A percentile compares a stretch with the other conserved stretches of the same genome.
These are phyloP conservation scores for Picus viridis DNA, from an alignment of 2,797 vertebrate species.

Conservation along the genomic window DNA sequence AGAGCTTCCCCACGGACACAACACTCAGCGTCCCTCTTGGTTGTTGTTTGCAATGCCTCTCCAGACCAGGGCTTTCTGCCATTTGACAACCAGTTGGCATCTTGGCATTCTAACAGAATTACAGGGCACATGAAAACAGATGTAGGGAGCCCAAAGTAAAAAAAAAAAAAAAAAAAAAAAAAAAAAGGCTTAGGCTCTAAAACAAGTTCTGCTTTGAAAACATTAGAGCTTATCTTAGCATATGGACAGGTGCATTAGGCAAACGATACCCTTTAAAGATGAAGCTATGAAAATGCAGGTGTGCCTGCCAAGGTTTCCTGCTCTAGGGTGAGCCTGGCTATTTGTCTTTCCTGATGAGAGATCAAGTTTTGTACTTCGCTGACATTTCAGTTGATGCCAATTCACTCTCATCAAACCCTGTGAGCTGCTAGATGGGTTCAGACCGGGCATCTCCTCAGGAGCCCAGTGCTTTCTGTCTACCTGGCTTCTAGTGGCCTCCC, in stretches of 20 bases:
- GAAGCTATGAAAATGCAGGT: conserved; percentile 2
- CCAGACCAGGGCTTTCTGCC: not conserved
- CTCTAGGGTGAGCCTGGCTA: not conserved
- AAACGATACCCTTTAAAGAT: conserved; percentile 6
- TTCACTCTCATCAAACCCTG: not conserved
- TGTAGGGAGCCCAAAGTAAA: not conserved
- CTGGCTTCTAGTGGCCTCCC: not conserved
- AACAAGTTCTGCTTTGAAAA: conserved; percentile 14
- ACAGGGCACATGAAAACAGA: not conserved
- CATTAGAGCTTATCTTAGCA: conserved; percentile 1
- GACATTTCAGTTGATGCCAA: not conserved
- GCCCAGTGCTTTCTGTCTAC: not conserved
- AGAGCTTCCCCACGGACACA: not conserved
- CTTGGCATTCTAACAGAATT: not conserved
- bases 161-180: not conserved
- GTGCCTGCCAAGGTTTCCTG: conserved; percentile 2
- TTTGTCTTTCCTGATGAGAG: not conserved
- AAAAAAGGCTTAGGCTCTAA: not conserved
- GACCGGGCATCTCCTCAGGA: not conserved
- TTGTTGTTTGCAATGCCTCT: not conserved
- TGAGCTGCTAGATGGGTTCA: not conserved
- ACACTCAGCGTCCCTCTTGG: not conserved
- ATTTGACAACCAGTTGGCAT: not conserved
- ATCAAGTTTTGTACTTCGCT: not conserved
- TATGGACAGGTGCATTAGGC: conserved; percentile 9